Conservation (phyloP, 2,113 vertebrate species). For the Promerops cafer region DNA sequence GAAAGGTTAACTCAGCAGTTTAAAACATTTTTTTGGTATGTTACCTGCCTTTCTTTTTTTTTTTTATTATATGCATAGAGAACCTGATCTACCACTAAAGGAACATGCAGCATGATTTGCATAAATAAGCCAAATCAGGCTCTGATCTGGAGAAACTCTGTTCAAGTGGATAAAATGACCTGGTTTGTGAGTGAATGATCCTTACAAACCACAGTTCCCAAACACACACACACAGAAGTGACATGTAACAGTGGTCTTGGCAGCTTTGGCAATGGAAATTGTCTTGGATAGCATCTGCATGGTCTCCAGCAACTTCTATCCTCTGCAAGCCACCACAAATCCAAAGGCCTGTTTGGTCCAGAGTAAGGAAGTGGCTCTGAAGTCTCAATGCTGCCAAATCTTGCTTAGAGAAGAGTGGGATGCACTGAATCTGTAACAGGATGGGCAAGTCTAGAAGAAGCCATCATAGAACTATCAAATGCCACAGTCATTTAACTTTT, state of each 20-base stretch:
- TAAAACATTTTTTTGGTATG: constrained; percentile 4
- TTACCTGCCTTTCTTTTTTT: constrained; percentile 56
- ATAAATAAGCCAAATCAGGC: constrained; percentile 26
- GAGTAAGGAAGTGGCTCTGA: background rate
- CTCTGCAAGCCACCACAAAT: constrained; percentile 1
- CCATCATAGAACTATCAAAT: constrained; percentile 39
- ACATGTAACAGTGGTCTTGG: background rate
- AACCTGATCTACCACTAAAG: constrained; percentile 61
- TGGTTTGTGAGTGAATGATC: background rate
- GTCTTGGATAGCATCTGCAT: background rate
- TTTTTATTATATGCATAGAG: constrained; percentile 62
- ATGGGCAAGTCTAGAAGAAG: constrained; percentile 44
- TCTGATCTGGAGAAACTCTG: background rate
- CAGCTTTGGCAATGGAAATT: background rate
- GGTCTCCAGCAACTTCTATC: background rate
- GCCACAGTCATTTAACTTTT: constrained; percentile 42
- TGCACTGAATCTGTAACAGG: background rate
- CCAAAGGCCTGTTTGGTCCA: constrained; percentile 66
- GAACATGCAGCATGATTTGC: constrained; percentile 59
- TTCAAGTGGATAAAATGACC: constrained; percentile 6
- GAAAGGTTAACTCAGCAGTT: constrained; percentile 47
- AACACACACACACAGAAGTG: background rate
- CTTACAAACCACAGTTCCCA: background rate
- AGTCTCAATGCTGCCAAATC: constrained; percentile 11
- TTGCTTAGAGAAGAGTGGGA: constrained; percentile 10